Percentiles rank a stretch among this genome's conserved stretches.
phyloP scores from a whole-genome alignment of 2,797 vertebrate genomes.

The Rhinatrema bivittatum region DNA sequence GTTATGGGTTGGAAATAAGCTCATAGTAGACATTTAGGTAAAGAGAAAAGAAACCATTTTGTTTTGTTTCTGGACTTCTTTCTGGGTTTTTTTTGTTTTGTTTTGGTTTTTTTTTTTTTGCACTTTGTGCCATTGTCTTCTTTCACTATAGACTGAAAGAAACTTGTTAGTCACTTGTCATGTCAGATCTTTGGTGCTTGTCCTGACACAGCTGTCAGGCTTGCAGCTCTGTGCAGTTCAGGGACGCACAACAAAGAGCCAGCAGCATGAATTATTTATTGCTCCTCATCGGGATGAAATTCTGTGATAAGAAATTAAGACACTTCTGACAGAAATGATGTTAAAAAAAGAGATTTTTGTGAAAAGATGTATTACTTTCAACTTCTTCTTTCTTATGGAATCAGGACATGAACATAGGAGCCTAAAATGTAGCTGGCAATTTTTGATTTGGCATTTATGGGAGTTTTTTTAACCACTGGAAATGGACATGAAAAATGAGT shows the following conservation, averaged over 20 bases:
- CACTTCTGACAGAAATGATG: conserved; percentile 60
- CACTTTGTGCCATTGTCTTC: conserved; percentile 61
- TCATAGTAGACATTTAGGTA: conserved; percentile 59
- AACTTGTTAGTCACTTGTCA: conserved; percentile 78
- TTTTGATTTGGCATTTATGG: no score
- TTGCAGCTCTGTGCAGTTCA: conserved; percentile 54
- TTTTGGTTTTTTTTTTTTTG: conserved; percentile 24
- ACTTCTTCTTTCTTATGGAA: conserved; percentile 17
- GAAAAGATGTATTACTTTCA: conserved; percentile 33
- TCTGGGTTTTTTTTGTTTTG: no score
- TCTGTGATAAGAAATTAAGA: conserved; percentile 72
- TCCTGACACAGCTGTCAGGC: conserved; percentile 67
- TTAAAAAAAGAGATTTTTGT: conserved; percentile 47
- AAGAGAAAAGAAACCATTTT: conserved; percentile 58
- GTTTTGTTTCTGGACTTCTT: conserved; percentile 51
- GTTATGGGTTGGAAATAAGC: conserved; percentile 62
- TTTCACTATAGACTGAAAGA: conserved; percentile 58
- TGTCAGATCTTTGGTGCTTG: conserved; percentile 67
- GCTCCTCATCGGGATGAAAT: conserved; percentile 58
- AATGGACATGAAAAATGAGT: no score
- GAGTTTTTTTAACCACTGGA: no score
- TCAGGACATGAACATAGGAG: conserved; percentile 27
- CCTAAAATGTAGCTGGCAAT: no score
- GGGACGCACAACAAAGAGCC: conserved; percentile 66
- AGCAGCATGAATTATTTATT: conserved; percentile 58